Base-by-base conservation (phyloP, 2,888 invertebrate genomes). In the Hemistola chrysoprasaria region DNA sequence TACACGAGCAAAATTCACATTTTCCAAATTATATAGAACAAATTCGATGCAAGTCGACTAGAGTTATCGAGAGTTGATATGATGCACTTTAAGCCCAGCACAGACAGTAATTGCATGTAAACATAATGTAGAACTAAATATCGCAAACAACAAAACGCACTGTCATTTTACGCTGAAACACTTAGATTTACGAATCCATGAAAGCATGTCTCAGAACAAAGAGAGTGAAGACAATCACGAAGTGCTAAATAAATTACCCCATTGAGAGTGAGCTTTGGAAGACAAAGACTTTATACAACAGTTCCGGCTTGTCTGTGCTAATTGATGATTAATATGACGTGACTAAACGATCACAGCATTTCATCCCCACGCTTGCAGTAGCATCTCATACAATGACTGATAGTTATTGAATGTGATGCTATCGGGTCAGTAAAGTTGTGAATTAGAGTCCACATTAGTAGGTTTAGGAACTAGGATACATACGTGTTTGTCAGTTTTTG, bases 401-500 rank as follows among this genome's bases (percentile, higher is more conserved):
- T 39, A 33, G 49, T 48, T 51, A 45, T 43, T 29, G 62, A 64
- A 69, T 65, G 71, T 71, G 75, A 67, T 68, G 60, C 70, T 71
- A 63, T 58, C 67, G 68, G 62, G 60, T 59, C 29, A 61, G 62
- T 62, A 71, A 67, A 54, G 62, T 50, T 55, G 62, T 51, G 50
- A 51, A 60, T 50, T 44, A 58, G 56, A 46, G 56, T 52, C 63
- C 55, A 61, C 37, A 40, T 44, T 41, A 53, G 53, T 58, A 64
- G 59, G 50, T 59, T 10, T 62, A 61, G 63, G 56, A 65, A 68
- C 71, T 70, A 72, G 72, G 74, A 77, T 74, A 68, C 77, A 68
- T 78, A 71, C 82, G 76, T 80, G 69, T 80, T 78, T 85, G 86
- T 88, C 87, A 88, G 87, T 78, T 84, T 90, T 90, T 90, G 89